phyloP scores from a whole-genome alignment of 2,888 invertebrate genomes.

The Nowickia ferox region DNA sequence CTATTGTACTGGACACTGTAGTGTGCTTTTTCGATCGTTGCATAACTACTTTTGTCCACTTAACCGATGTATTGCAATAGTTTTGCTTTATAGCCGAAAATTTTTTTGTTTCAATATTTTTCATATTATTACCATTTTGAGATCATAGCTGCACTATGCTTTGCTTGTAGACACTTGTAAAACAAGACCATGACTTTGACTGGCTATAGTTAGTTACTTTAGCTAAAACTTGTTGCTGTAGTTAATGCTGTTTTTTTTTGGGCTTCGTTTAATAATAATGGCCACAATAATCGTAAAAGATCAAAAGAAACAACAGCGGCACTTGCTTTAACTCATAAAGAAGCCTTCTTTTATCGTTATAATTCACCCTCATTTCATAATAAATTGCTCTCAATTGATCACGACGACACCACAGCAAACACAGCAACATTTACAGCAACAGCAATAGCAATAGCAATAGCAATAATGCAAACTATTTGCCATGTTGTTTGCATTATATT shows the following conservation, averaged over 20 bases:
- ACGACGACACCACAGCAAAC: conserved; percentile 72
- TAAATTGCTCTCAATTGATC: conserved; percentile 84
- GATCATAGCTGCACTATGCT: conserved; percentile 18
- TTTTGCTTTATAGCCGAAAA: conserved; percentile 4
- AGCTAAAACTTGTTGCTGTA: conserved; percentile 12
- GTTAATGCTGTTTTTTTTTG: neutral
- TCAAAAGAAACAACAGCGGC: conserved; percentile 78
- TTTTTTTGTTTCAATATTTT: conserved; percentile 47
- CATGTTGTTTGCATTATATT: conserved; percentile 50
- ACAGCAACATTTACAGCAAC: conserved; percentile 11
- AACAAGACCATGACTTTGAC: conserved; percentile 54
- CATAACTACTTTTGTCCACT: neutral
- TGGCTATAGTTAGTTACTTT: conserved; percentile 18
- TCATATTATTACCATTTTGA: conserved; percentile 65
- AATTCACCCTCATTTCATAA: conserved; percentile 84
- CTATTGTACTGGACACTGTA: neutral
- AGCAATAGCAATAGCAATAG: conserved; percentile 21
- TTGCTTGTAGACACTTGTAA: conserved; percentile 58
- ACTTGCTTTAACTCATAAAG: conserved; percentile 71
- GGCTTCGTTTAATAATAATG: conserved; percentile 63
- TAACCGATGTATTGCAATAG: neutral
- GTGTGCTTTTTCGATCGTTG: neutral
- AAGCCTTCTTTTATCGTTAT: conserved; percentile 80
- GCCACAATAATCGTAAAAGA: conserved; percentile 75
- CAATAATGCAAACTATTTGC: conserved; percentile 55